A percentile compares a stretch with the other conserved stretches of the same genome.
phyloP scores from a whole-genome alignment of 2,888 invertebrate species.

The Agonopterix arenella region DNA sequence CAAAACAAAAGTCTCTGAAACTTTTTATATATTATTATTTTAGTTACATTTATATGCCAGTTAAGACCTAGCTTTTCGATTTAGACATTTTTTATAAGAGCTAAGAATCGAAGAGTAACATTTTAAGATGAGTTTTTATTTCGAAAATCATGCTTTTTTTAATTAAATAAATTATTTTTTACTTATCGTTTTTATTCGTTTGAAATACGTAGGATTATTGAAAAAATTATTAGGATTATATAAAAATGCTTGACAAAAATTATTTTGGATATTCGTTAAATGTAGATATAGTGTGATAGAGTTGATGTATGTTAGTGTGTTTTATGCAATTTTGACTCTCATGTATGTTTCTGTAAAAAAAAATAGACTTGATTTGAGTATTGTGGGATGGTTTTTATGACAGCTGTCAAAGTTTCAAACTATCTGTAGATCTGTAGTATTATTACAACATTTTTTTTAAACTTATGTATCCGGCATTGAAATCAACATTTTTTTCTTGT shows the following conservation, averaged over 20 bases:
- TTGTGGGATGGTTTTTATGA: too few species aligned
- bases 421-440: too few species aligned
- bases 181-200: not conserved
- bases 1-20: too few species aligned
- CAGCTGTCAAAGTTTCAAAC: too few species aligned
- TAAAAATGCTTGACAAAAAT: slow-evolving; percentile 6
- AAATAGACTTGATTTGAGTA: too few species aligned
- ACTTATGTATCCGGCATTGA: too few species aligned
- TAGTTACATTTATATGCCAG: too few species aligned
- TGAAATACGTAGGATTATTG: not conserved
- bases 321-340: not conserved
- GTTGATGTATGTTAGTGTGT: slow-evolving; percentile 3
- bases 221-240: not conserved
- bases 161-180: slow-evolving; percentile 2
- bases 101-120: slow-evolving; percentile 7
- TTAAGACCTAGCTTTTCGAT: slow-evolving; percentile 5
- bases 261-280: slow-evolving; percentile 14
- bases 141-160: not conserved
- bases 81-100: slow-evolving; percentile 5
- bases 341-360: not conserved
- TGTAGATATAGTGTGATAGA: slow-evolving; percentile 3
- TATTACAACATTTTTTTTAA: too few species aligned
- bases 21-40: too few species aligned
- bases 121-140: not conserved
- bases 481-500: too few species aligned